Percentiles rank a stretch among this genome's conserved stretches.
Evolutionary conservation across 2,888 invertebrate genomes (phyloP).

Genomic region (Oxyscelio sp.): DNA sequence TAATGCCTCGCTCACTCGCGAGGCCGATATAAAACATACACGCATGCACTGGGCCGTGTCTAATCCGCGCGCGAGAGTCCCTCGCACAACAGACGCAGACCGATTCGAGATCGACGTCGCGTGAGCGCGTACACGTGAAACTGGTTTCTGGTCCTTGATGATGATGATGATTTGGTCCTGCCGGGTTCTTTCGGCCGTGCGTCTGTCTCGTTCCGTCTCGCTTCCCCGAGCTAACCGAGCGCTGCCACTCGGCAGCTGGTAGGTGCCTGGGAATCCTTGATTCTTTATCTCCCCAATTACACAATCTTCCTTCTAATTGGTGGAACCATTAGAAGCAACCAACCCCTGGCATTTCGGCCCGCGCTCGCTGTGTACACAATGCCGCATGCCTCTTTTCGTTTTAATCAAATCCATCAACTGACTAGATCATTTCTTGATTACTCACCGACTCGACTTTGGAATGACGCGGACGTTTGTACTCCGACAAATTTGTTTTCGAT

Average conservation of each 20-base stretch:
- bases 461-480: constrained; percentile 46
- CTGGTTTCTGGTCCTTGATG: constrained; percentile 78
- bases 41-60: constrained; percentile 67
- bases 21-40: constrained; percentile 64
- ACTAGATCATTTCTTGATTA: constrained; percentile 61
- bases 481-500: constrained; percentile 32
- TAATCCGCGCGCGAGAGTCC: constrained; percentile 62
- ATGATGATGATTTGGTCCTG: constrained; percentile 77
- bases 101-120: constrained; percentile 69
- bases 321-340: constrained; percentile 73
- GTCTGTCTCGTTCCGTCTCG: constrained; percentile 39
- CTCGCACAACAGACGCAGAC: constrained; percentile 40
- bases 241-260: too few species aligned
- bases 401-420: constrained; percentile 55
- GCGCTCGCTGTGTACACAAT: constrained; percentile 57
- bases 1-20: constrained; percentile 10
- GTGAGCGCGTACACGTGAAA: constrained; percentile 76
- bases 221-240: too few species aligned
- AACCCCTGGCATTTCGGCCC: constrained; percentile 61
- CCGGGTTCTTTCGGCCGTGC: constrained; percentile 70
- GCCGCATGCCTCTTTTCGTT: constrained; percentile 48
- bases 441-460: constrained; percentile 16
- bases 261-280: too few species aligned
- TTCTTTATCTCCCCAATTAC: constrained; percentile 87
- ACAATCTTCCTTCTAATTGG: constrained; percentile 86